Percentiles rank a stretch among this genome's conserved stretches.
phyloP scores from a whole-genome alignment of 2,797 vertebrate genomes.

The Cyclopterus lumpus region DNA sequence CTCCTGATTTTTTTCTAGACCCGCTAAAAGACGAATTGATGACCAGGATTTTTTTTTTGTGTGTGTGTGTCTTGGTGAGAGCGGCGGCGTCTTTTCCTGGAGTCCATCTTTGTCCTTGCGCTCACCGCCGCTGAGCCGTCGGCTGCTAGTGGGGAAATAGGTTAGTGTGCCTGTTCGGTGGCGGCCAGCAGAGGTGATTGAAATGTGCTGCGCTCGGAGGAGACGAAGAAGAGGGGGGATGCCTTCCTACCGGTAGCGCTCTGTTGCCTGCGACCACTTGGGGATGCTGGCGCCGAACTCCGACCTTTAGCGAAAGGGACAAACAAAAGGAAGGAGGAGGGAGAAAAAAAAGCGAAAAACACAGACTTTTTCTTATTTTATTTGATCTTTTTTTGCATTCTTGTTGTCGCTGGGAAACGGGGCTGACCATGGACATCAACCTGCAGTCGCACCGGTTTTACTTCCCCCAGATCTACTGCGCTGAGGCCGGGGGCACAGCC shows the following conservation, averaged over 20 bases:
- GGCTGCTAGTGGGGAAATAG: conserved; percentile 74
- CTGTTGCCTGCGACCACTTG: conserved; percentile 36
- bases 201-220: conserved; percentile 39
- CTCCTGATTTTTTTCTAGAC: conserved; percentile 4
- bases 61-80: conserved; percentile 32
- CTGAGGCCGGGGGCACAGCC: conserved; percentile 76
- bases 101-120: conserved; percentile 76
- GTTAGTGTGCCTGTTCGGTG: conserved; percentile 78
- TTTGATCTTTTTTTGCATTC: not conserved
- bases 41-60: conserved; percentile 42
- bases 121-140: conserved; percentile 62
- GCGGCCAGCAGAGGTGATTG: conserved; percentile 64
- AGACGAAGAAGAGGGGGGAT: conserved; percentile 68
- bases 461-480: conserved; percentile 84
- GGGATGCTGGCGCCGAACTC: conserved; percentile 61
- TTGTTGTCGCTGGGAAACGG: not conserved
- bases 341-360: conserved; percentile 26
- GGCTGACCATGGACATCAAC: conserved; percentile 82
- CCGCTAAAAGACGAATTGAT: conserved; percentile 46
- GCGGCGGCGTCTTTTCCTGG: conserved; percentile 39
- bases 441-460: conserved; percentile 84
- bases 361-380: not conserved
- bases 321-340: conserved; percentile 41
- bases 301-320: conserved; percentile 53
- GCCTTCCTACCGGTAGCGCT: conserved; percentile 57